These are phyloP conservation scores for Nomada lathburiana DNA, from an alignment of 2,888 invertebrate species.

Conservation along the genomic window DNA sequence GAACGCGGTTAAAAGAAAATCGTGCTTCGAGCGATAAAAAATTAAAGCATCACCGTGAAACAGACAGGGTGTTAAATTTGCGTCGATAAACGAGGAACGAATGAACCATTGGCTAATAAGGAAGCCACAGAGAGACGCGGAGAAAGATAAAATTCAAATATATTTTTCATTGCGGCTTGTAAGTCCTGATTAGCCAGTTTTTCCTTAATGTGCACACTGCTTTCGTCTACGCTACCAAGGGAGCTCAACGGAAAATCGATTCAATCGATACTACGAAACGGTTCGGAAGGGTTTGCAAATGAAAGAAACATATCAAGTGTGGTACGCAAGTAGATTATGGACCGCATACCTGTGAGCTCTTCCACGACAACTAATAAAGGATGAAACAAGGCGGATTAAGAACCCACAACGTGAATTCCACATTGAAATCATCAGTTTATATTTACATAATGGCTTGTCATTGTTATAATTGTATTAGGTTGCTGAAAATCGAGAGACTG, in stretches of 20 bases:
- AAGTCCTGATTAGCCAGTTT: constrained; percentile 37
- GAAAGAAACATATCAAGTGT: not conserved
- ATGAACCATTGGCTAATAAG: constrained; percentile 33
- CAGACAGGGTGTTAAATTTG: no score
- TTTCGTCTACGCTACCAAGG: not conserved
- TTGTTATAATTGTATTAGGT: constrained; percentile 56
- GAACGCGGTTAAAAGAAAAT: not conserved
- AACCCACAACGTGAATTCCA: constrained; percentile 74
- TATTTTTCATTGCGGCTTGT: no score
- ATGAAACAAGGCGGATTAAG: constrained; percentile 81
- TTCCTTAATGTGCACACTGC: no score
- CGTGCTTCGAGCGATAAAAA: not conserved
- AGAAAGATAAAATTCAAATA: no score
- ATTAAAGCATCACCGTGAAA: not conserved
- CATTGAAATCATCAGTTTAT: constrained; percentile 83
- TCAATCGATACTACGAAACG: not conserved
- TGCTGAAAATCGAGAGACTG: constrained; percentile 50
- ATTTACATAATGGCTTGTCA: constrained; percentile 80
- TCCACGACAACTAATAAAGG: constrained; percentile 81
- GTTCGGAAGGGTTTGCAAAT: not conserved
- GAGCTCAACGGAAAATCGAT: constrained; percentile 12
- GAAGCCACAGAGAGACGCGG: not conserved
- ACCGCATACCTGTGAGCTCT: constrained; percentile 81
- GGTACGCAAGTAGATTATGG: constrained; percentile 37
- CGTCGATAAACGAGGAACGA: not conserved